These are phyloP conservation scores for Philhelius pedissequus DNA, from an alignment of 2,888 invertebrate species.

Conservation along the genomic window DNA sequence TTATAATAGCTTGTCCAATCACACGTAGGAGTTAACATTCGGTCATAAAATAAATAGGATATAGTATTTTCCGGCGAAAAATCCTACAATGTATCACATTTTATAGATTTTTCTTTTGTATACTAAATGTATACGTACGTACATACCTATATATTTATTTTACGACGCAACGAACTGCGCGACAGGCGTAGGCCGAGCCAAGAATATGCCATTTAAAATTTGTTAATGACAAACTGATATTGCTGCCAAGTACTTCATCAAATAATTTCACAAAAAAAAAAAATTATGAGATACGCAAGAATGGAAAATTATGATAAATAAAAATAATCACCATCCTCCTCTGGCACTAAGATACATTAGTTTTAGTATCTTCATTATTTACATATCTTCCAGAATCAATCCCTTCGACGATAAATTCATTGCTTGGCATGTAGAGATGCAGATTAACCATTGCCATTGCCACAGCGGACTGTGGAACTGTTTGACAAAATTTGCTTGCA, in stretches of 20 bases:
- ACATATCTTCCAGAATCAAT: constrained; percentile 46
- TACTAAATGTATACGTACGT: not conserved
- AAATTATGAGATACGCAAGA: not conserved
- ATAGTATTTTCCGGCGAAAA: constrained; percentile 6
- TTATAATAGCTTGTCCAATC: constrained; percentile 13
- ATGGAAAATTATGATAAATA: constrained; percentile 12
- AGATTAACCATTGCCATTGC: not conserved
- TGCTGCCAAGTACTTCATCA: constrained; percentile 53
- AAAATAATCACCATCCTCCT: constrained; percentile 28
- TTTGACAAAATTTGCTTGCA: not conserved
- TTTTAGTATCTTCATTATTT: constrained; percentile 57
- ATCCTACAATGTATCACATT: constrained; percentile 19
- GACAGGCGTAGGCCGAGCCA: not conserved
- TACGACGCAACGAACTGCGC: not conserved
- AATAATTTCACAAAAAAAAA: constrained; percentile 31
- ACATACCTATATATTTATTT: constrained; percentile 1
- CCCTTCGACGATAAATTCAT: constrained; percentile 50
- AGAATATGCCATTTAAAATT: constrained; percentile 44
- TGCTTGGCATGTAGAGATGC: not conserved
- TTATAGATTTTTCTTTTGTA: constrained; percentile 3
- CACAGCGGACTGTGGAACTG: not conserved
- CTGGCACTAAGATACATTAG: constrained; percentile 50
- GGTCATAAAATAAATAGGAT: constrained; percentile 25
- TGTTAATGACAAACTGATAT: constrained; percentile 59
- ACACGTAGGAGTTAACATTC: constrained; percentile 35